phyloP scores from a whole-genome alignment of 2,113 vertebrate genomes.

The Tetraodon nigroviridis region DNA sequence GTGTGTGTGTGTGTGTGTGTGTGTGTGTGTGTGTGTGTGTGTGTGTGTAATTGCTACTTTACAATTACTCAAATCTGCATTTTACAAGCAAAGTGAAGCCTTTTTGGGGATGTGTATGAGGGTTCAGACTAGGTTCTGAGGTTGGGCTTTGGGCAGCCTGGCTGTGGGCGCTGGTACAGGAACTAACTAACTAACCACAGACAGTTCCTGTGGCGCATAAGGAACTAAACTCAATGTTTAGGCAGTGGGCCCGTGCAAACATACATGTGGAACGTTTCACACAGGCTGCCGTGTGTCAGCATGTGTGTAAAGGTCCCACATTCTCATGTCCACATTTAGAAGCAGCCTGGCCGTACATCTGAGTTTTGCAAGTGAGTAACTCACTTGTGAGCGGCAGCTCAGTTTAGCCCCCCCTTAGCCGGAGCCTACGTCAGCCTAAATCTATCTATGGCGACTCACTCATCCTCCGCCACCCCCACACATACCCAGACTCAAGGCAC shows the following conservation, averaged over 20 bases:
- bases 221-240: neutral
- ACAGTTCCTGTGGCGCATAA: neutral
- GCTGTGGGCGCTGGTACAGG: no score
- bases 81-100: constrained; percentile 13
- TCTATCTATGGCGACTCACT: constrained; percentile 58
- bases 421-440: constrained; percentile 38
- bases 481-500: constrained; percentile 24
- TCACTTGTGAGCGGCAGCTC: constrained; percentile 34
- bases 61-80: neutral
- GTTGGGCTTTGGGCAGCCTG: no score
- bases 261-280: neutral
- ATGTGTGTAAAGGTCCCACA: constrained; percentile 18
- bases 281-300: constrained; percentile 4
- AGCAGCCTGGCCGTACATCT: constrained; percentile 20
- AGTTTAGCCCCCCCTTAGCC: constrained; percentile 44
- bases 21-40: neutral
- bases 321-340: constrained; percentile 33
- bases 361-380: constrained; percentile 40
- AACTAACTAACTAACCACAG: no score
- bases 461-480: constrained; percentile 56
- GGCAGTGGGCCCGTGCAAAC: no score
- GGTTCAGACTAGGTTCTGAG: no score
- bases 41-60: no score
- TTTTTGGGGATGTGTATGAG: neutral
- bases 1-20: constrained; percentile 2